Conservation (phyloP, 2,888 invertebrate species). For the Lingula anatina region DNA sequence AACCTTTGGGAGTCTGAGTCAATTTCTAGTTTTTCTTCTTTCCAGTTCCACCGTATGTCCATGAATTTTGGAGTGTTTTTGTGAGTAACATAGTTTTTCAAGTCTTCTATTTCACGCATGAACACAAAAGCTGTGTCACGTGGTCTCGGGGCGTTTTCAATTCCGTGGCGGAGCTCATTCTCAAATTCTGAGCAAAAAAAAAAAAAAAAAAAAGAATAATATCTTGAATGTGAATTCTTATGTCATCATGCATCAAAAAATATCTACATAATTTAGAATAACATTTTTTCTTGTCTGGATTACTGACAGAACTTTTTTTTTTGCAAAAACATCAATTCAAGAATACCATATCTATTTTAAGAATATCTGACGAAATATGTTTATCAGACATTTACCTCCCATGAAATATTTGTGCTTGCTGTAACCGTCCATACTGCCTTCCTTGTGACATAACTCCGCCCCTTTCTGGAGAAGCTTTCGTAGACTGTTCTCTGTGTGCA, state of each 20-base stretch:
- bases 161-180: conserved; percentile 28
- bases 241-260: too few species aligned
- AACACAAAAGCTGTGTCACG: conserved; percentile 27
- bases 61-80: conserved; percentile 22
- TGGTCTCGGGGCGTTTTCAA: conserved; percentile 23
- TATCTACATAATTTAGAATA: too few species aligned
- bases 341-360: too few species aligned
- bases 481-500: conserved; percentile 22
- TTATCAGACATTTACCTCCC: too few species aligned
- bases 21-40: conserved; percentile 19
- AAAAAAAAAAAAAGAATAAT: too few species aligned
- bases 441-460: conserved; percentile 28
- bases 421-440: conserved; percentile 27
- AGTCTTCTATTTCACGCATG: conserved; percentile 40
- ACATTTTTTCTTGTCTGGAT: too few species aligned
- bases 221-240: too few species aligned
- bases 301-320: too few species aligned
- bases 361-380: too few species aligned
- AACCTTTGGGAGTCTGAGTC: conserved; percentile 19
- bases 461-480: conserved; percentile 28
- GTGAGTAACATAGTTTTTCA: conserved; percentile 42
- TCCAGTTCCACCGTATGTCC: conserved; percentile 32
- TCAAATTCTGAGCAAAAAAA: conserved; percentile 29
- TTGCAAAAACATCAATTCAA: too few species aligned
- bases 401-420: conserved; percentile 23